Base-by-base conservation (phyloP, 2,797 vertebrate species). In the Cygnus olor region DNA sequence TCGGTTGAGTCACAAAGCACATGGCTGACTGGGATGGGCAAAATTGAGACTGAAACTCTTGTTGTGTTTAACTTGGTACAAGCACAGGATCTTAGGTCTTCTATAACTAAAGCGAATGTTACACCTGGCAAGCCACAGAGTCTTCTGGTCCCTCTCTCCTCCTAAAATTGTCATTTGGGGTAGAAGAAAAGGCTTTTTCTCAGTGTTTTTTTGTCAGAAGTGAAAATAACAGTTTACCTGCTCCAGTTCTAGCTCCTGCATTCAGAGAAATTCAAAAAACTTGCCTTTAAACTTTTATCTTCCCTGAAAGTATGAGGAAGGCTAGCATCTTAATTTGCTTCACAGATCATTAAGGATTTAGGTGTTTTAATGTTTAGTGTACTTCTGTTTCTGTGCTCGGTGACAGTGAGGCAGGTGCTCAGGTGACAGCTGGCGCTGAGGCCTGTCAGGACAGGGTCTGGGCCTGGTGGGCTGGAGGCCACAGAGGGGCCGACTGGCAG, bases 341-440 rank as follows among this genome's bases (percentile, higher is more conserved):
- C 27, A 1, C 5, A 22, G 56, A 40, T 36, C 24, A 14, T 25
- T 17, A 3, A 17, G 78, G 34, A 22, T 89, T 47, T 70, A 49
- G 56, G 45, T 8, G 7, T 0, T 4, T 42, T 24, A 17, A 32
- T 11, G 11, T 54, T 14, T 44, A 38, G 18, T 14, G 3, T 8
- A 7, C 32, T 5, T 13, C 0, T 27, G 25, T 15, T 36, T 34
- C 56, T 63, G 38, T 16, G 56, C 36, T 44, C 36, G 12, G 8
- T 36, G 12, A 6, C 7, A 4, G 49, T 10, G 42, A n/a, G 9
- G n/a, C n/a, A n/a, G n/a, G n/a, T n/a, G n/a, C n/a, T n/a, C n/a
- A n/a, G n/a, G n/a, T n/a, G n/a, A n/a, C n/a, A n/a, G 17, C 0
- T 0, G n/a, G 42, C 14, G 27, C 9, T 19, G 2, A 40, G 70